Evolutionary conservation across 30 jellyfish, hydroid and myxozoan species (phyloP).

Genomic region (Sanderia malayensis): DNA sequence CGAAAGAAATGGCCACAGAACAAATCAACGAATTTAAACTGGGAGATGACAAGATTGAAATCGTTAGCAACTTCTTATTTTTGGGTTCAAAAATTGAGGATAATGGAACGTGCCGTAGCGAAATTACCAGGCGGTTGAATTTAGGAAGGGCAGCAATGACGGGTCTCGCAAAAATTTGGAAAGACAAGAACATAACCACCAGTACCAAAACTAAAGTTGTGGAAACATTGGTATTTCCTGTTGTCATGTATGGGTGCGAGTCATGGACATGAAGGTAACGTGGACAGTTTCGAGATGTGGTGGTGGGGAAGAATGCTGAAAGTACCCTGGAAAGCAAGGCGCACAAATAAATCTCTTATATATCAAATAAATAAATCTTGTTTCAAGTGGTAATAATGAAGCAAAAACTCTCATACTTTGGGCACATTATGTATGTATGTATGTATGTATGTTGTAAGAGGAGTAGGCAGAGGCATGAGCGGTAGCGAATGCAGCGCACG

Average conservation of each 20-base stretch:
- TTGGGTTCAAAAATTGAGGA: neutral
- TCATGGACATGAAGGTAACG: slow-evolving; percentile 17
- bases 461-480: too few species aligned
- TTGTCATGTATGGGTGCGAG: slow-evolving; percentile 30
- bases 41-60: neutral
- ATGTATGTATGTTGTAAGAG: too few species aligned
- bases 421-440: too few species aligned
- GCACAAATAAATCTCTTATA: slow-evolving; percentile 23
- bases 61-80: neutral
- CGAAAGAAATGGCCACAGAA: slow-evolving; percentile 11
- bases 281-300: slow-evolving; percentile 13
- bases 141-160: slow-evolving; percentile 5
- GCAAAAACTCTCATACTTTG: too few species aligned
- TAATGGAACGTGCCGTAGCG: neutral
- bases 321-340: slow-evolving; percentile 32
- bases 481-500: too few species aligned
- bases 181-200: neutral
- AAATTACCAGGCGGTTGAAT: neutral
- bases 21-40: neutral
- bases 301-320: slow-evolving; percentile 21
- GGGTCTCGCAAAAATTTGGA: neutral
- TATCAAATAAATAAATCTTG: too few species aligned
- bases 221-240: slow-evolving; percentile 22
- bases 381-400: too few species aligned
- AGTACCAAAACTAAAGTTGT: neutral